Percentiles rank a stretch among this genome's conserved stretches.
Evolutionary conservation across 2,888 invertebrate species (phyloP).

Genomic region (Cantharis nigra): DNA sequence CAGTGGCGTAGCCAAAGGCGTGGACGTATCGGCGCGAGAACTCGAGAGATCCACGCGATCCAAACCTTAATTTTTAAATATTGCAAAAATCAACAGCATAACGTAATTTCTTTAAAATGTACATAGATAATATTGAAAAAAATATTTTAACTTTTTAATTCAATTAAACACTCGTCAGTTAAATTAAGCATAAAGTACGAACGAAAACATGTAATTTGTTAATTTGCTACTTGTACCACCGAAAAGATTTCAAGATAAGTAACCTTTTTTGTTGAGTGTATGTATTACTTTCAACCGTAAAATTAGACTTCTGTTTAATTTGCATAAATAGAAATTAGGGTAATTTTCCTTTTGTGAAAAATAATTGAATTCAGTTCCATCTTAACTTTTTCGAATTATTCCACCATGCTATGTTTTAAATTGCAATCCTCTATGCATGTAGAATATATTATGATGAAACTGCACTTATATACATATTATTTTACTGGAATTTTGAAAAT

Average conservation of each 20-base stretch:
- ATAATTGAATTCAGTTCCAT: background rate
- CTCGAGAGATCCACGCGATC: background rate
- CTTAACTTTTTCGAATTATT: background rate
- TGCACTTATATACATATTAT: background rate
- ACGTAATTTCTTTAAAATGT: background rate
- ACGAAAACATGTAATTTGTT: background rate
- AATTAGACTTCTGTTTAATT: background rate
- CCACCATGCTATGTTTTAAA: background rate
- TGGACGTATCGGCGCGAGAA: background rate
- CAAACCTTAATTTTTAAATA: background rate
- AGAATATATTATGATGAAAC: too few species aligned
- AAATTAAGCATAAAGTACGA: background rate
- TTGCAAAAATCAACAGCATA: background rate
- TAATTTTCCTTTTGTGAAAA: background rate
- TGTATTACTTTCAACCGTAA: background rate
- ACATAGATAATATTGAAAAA: background rate
- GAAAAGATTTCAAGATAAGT: background rate
- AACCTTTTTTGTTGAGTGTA: background rate
- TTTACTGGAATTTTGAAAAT: background rate
- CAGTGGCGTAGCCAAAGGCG: background rate
- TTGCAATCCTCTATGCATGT: too few species aligned
- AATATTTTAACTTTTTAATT: background rate
- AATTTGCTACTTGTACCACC: background rate
- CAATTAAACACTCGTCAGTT: background rate
- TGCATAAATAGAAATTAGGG: background rate